phyloP scores from a whole-genome alignment of 2,113 vertebrate species.

The Zapornia atra region DNA sequence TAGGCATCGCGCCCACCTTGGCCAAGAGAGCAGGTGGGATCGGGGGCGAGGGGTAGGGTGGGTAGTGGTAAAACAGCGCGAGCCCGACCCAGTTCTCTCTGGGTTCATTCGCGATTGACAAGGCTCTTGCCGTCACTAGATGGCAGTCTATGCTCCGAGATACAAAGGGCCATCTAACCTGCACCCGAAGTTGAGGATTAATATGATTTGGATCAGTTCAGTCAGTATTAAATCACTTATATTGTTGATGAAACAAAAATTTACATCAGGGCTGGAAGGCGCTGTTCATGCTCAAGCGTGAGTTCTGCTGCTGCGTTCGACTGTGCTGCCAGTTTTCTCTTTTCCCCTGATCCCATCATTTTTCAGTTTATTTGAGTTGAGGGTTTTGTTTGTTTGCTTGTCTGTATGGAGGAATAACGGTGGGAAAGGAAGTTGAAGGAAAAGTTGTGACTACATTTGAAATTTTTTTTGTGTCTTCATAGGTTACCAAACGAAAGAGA shows the following conservation, averaged over 20 bases:
- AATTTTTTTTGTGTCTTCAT: background rate
- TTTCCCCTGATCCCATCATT: no score
- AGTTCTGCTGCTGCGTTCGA: background rate
- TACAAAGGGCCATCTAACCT: background rate
- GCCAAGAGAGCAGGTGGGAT: rapidly evolving
- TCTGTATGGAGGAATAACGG: background rate
- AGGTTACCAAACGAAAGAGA: background rate
- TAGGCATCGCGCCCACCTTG: rapidly evolving
- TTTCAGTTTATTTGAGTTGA: background rate
- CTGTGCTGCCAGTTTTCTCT: background rate
- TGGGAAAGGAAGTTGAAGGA: background rate
- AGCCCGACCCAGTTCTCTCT: no score
- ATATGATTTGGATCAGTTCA: background rate
- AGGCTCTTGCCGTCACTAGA: conserved; percentile 79
- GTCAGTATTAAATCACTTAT: background rate
- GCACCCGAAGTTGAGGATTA: background rate
- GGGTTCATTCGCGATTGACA: background rate
- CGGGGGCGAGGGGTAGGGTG: no score
- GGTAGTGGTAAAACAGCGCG: no score
- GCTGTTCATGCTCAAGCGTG: rapidly evolving
- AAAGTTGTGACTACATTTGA: background rate
- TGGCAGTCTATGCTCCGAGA: conserved; percentile 85
- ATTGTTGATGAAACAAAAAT: conserved; percentile 19
- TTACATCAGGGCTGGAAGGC: background rate
- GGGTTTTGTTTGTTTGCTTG: no score